Conservation (phyloP, 2,888 invertebrate species). For the Creontiades dilutus region DNA sequence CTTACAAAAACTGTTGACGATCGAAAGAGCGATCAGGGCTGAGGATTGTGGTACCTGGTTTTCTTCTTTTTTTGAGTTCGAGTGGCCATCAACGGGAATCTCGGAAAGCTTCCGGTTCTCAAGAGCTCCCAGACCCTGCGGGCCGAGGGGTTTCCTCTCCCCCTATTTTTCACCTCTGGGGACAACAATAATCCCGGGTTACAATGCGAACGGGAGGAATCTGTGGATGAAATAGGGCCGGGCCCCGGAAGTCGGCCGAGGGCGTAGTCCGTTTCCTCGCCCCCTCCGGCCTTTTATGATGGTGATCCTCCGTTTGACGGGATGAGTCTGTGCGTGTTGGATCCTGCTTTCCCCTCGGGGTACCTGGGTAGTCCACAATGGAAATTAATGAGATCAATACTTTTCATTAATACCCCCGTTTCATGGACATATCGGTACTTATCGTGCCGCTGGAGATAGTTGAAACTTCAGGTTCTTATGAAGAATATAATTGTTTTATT, state of each 20-base stretch:
- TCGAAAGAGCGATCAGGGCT: not conserved
- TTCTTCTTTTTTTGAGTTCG: not conserved
- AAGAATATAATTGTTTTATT: no score
- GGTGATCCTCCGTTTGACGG: not conserved
- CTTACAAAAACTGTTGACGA: slow-evolving; percentile 6
- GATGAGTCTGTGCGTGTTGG: not conserved
- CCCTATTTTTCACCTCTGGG: slow-evolving; percentile 23
- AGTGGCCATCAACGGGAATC: slow-evolving; percentile 27
- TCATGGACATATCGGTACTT: no score
- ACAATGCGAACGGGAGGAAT: slow-evolving; percentile 7
- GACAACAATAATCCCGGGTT: slow-evolving; percentile 20
- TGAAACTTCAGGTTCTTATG: no score
- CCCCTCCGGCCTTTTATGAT: not conserved
- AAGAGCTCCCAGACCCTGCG: not conserved
- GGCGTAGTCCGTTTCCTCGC: slow-evolving; percentile 10
- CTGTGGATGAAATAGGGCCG: not conserved
- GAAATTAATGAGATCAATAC: no score
- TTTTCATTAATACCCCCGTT: no score
- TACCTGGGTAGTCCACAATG: not conserved
- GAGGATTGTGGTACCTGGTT: not conserved
- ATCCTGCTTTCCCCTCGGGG: not conserved
- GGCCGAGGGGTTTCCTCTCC: not conserved
- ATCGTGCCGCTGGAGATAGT: no score
- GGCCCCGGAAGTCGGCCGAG: not conserved
- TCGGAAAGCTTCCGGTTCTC: slow-evolving; percentile 25